phyloP scores from a whole-genome alignment of 2,888 invertebrate genomes.

The Cyclophora albipunctata region DNA sequence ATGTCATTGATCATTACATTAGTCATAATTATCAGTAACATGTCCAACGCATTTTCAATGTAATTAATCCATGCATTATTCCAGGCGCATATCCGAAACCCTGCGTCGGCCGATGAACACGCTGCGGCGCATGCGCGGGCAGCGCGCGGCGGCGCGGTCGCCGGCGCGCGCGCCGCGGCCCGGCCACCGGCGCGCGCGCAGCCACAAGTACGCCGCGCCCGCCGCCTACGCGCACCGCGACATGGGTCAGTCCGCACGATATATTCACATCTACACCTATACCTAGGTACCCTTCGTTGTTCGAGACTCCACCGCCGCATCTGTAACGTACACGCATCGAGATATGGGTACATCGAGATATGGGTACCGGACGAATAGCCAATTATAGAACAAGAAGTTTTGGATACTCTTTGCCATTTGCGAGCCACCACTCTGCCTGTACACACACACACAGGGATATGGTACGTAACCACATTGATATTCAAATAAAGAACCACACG shows the following conservation, averaged over 20 bases:
- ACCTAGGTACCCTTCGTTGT: neutral
- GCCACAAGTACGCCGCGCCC: constrained; percentile 58
- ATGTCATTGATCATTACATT: too few relatives aligned
- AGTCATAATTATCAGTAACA: too few relatives aligned
- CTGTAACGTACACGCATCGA: neutral
- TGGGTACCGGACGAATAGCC: neutral
- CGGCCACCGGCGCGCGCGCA: constrained; percentile 41
- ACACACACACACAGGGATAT: too few relatives aligned
- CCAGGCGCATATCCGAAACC: constrained; percentile 89
- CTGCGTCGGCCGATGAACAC: constrained; percentile 93
- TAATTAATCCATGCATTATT: too few relatives aligned
- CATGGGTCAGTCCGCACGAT: constrained; percentile 41
- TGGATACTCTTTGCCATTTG: neutral
- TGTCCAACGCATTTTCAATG: too few relatives aligned
- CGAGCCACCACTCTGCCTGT: too few relatives aligned
- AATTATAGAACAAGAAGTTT: constrained; percentile 14
- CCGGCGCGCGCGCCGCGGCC: constrained; percentile 45
- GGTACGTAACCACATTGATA: too few relatives aligned
- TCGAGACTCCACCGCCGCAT: neutral
- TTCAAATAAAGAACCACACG: too few relatives aligned
- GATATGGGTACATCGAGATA: too few relatives aligned
- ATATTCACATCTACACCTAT: neutral
- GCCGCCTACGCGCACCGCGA: constrained; percentile 41
- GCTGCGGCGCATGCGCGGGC: constrained; percentile 83
- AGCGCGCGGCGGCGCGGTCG: constrained; percentile 31